phyloP scores from a whole-genome alignment of 2,797 vertebrate species.

The Chrysocyon brachyurus region DNA sequence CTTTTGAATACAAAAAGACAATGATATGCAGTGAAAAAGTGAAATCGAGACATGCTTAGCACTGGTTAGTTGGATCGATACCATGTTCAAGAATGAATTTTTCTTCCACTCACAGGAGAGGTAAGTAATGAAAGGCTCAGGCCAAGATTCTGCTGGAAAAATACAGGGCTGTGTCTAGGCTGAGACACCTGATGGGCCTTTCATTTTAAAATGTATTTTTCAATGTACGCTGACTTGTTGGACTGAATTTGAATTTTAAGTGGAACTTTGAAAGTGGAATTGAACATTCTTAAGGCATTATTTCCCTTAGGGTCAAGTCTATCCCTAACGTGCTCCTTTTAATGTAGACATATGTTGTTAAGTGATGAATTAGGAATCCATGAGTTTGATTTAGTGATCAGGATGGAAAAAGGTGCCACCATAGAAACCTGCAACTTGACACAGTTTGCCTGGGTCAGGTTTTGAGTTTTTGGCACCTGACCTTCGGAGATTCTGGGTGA shows the following conservation, averaged over 20 bases:
- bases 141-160: not conserved
- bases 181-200: not conserved
- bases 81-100: not conserved
- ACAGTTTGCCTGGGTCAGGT: not conserved
- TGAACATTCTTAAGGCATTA: not conserved
- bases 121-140: not conserved
- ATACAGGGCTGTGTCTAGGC: not conserved
- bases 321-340: not conserved
- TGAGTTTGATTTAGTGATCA: conserved; percentile 24
- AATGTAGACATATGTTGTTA: not conserved
- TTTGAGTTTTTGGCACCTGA: conserved; percentile 27
- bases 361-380: not conserved
- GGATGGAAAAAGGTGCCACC: not conserved
- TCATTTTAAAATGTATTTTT: conserved; percentile 59
- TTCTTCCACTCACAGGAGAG: not conserved
- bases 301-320: not conserved
- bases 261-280: conserved; percentile 40
- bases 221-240: not conserved
- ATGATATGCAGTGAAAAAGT: not conserved
- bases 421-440: conserved; percentile 51
- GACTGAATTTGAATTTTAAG: conserved; percentile 7
- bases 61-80: not conserved
- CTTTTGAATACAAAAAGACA: conserved; percentile 10
- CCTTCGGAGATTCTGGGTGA: not conserved
- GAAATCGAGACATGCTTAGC: not conserved